Percentiles rank a stretch among this genome's conserved stretches.
Evolutionary conservation across 2,888 invertebrate species (phyloP).

Genomic region (Troglohyphantes excavatus): DNA sequence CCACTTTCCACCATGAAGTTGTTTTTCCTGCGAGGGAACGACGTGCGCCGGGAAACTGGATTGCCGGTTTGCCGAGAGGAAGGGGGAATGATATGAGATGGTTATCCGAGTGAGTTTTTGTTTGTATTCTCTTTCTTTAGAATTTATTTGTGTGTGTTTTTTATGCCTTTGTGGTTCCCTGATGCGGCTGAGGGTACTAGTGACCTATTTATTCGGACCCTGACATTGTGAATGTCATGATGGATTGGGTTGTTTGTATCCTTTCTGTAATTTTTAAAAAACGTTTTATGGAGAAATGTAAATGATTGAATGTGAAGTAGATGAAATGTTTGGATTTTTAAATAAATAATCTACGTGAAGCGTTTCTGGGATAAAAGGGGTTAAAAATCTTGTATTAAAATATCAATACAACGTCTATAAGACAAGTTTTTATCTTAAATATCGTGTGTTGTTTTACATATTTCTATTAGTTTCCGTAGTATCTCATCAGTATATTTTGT

Average conservation of each 20-base stretch:
- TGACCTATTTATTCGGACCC: not conserved
- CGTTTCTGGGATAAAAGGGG: too few relatives aligned
- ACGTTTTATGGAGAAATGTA: too few relatives aligned
- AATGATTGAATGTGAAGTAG: too few relatives aligned
- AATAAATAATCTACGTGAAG: too few relatives aligned
- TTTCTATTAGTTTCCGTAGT: too few relatives aligned
- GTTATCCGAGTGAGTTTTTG: not conserved
- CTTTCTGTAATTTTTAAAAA: too few relatives aligned
- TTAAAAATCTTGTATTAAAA: too few relatives aligned
- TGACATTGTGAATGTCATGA: slow-evolving; percentile 1
- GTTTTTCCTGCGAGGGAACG: not conserved
- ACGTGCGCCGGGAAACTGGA: not conserved
- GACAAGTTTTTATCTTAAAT: too few relatives aligned
- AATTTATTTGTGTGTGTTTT: not conserved
- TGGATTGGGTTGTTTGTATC: not conserved
- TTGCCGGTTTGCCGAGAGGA: not conserved
- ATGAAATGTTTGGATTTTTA: too few relatives aligned
- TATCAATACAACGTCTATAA: too few relatives aligned
- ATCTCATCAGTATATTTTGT: too few relatives aligned
- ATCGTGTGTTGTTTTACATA: too few relatives aligned
- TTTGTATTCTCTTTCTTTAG: not conserved
- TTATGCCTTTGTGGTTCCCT: not conserved
- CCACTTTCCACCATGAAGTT: not conserved
- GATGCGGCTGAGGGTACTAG: not conserved
- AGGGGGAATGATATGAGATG: not conserved